A percentile compares a stretch with the other conserved stretches of the same genome.
These are phyloP conservation scores for Argyrosomus regius DNA, from an alignment of 2,797 vertebrate genomes.

Conservation along the genomic window DNA sequence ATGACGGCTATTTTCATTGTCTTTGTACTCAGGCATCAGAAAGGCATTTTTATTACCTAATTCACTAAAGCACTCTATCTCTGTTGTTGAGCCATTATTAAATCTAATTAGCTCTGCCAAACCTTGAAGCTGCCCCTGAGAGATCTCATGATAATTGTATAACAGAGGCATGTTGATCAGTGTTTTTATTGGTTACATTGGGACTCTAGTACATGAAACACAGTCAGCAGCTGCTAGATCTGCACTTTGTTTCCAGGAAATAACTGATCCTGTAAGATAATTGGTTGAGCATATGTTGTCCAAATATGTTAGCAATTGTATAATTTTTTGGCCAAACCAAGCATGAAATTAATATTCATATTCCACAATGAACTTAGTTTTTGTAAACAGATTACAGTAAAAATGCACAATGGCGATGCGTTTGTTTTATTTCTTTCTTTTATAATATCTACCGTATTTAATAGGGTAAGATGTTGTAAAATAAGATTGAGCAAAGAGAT, in stretches of 20 bases:
- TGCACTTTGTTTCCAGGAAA: conserved; percentile 43
- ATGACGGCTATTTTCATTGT: conserved; percentile 61
- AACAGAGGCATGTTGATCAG: conserved; percentile 58
- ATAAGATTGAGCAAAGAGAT: background rate
- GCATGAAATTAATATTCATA: conserved; percentile 49
- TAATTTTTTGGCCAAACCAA: conserved; percentile 39
- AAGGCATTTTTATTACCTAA: conserved; percentile 61
- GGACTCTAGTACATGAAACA: conserved; percentile 40
- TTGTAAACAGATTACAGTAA: background rate
- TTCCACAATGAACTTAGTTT: conserved; percentile 18
- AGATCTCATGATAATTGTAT: conserved; percentile 66
- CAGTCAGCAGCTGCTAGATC: conserved; percentile 42
- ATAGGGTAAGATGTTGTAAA: background rate
- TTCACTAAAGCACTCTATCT: conserved; percentile 61
- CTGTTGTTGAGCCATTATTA: conserved; percentile 61
- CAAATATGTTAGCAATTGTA: conserved; percentile 44
- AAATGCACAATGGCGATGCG: background rate
- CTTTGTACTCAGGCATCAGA: conserved; percentile 49
- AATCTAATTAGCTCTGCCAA: conserved; percentile 73
- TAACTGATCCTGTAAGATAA: conserved; percentile 31
- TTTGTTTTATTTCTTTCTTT: background rate
- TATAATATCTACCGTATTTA: background rate
- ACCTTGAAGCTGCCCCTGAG: conserved; percentile 57
- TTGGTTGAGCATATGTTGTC: conserved; percentile 47
- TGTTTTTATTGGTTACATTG: conserved; percentile 56